Evolutionary conservation across 2,797 vertebrate genomes (phyloP), one percentile per base, ranked within the genome.

Genomic region (Cyprinella venusta): DNA sequence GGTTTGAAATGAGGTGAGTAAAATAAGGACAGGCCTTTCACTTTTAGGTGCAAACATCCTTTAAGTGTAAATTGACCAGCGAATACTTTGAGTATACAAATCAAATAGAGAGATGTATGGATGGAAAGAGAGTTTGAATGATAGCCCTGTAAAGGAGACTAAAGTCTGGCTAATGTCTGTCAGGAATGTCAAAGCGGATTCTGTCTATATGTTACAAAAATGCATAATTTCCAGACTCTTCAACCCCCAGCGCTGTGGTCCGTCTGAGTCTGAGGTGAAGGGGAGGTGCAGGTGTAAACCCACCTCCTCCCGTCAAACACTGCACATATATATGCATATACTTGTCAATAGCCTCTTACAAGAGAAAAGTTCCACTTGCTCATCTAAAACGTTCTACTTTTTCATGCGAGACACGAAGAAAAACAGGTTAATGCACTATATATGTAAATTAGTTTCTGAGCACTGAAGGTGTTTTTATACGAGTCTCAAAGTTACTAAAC

Each of bases 201-300:
- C 75, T 68, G 75, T 86, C 74, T 81, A 24, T 68, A 48, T 86
- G 69, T 87, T 81, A 71, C 48, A 75, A 84, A 30, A 85, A 81
- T 78, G 75, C 67, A 89, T 86, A 84, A 88, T 88, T 88, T 90
- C 84, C 83, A 89, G 88, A 87, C 85, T 77, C 70, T 76, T 63
- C 36, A 79, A 52, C 84, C 79, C 74, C 64, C 83, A 77, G 63
- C 48, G 36, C 67, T 61, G 38, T 61, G 77, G 65, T 40, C 70
- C 7, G 59, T 87, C 84, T 85, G 45, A 74, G 71, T 59, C 48
- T 74, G 72, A 38, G 38, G 52, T 78, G 54, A 84, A 89, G 65
- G 65, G 24, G 18, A 65, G 54, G 70, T 18, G 54, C 48, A 74
- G 38, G 70, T 76, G 21, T 76, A 42, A 36, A 30, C 59, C 24